Percentiles rank a stretch among this genome's conserved stretches.
Conservation (phyloP, 2,888 invertebrate genomes). For the Lissocephala sabroskyi region DNA sequence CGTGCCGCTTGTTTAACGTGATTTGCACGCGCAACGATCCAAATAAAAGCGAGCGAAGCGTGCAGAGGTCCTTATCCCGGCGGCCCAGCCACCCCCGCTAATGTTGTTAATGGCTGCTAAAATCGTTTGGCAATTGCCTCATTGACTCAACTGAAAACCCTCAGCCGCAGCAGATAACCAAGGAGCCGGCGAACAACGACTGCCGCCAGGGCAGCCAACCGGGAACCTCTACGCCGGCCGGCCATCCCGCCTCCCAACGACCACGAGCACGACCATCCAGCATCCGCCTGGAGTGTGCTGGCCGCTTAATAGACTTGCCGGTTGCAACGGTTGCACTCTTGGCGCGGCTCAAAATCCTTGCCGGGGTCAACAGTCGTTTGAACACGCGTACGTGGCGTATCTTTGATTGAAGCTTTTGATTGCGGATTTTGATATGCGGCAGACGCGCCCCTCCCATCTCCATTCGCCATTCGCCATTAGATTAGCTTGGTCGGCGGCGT, state of each 20-base stretch:
- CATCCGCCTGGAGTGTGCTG: too few relatives aligned
- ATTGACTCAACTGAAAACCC: slow-evolving; percentile 43
- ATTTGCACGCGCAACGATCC: slow-evolving; percentile 45
- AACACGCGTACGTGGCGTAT: slow-evolving; percentile 56
- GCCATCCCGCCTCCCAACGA: neutral
- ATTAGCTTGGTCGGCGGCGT: too few relatives aligned
- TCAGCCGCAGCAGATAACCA: slow-evolving; percentile 2
- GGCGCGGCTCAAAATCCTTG: slow-evolving; percentile 15
- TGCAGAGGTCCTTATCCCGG: neutral
- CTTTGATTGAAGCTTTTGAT: slow-evolving; percentile 49
- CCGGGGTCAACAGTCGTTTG: slow-evolving; percentile 56
- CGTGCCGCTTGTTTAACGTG: slow-evolving; percentile 43
- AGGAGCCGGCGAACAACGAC: slow-evolving; percentile 7
- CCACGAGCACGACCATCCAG: too few relatives aligned
- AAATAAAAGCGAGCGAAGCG: slow-evolving; percentile 30
- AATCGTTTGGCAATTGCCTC: slow-evolving; percentile 48
- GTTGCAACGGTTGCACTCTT: slow-evolving; percentile 2
- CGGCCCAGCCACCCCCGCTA: slow-evolving; percentile 28
- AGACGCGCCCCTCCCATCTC: neutral
- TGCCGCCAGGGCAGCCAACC: neutral
- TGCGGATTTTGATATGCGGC: neutral
- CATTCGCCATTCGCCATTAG: too few relatives aligned
- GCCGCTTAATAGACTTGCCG: slow-evolving; percentile 1
- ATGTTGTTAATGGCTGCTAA: slow-evolving; percentile 54
- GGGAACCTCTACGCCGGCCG: neutral